Base-by-base conservation (phyloP, 2,797 vertebrate genomes). In the Hybognathus amarus region DNA sequence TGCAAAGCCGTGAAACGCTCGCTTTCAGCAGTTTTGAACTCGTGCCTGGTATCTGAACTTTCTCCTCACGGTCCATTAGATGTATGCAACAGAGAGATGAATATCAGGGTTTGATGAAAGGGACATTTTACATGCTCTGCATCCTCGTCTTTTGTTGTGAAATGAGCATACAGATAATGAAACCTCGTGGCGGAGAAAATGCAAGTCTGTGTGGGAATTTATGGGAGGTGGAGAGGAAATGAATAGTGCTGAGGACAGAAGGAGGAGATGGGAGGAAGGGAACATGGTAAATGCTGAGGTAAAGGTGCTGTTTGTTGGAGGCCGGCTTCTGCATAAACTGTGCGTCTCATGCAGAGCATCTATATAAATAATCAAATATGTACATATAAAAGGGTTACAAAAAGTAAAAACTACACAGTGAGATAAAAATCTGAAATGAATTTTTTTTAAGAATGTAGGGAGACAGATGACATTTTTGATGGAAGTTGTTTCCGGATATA, bases 1-100 rank as follows among this genome's bases (percentile, higher is more conserved):
- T 90, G 90, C 90, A 89, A 89, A 93, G 86, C 90, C 88, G 85
- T 87, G 88, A 89, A 92, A 88, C 86, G 87, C 86, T 77, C 85
- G 85, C 86, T 88, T 88, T 89, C 88, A 88, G 85, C 86, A 78
- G 86, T 86, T 90, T 85, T 83, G 63, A 77, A 67, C 86, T n/a
- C 86, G 83, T 71, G 88, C 88, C 90, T n/a, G 89, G 88, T 89
- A 91, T 89, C 88, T 91, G 40, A 90, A 94, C 90, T 88, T 84
- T 50, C 83, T 79, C 75, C 87, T 92, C 92, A 93, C 87, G 82
- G 90, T 77, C 87, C 90, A 92, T 93, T 90, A 89, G 87, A 83
- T 87, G 88, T 52, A 84, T 83, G 79, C 86, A 84, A 70, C 70
- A 45, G 56, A 33, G 52, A 77, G 59, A 82, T 82, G 52, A 70